Evolutionary conservation across 2,113 vertebrate species (phyloP), one percentile per base, ranked within the genome.

Genomic region (Fulica atra): DNA sequence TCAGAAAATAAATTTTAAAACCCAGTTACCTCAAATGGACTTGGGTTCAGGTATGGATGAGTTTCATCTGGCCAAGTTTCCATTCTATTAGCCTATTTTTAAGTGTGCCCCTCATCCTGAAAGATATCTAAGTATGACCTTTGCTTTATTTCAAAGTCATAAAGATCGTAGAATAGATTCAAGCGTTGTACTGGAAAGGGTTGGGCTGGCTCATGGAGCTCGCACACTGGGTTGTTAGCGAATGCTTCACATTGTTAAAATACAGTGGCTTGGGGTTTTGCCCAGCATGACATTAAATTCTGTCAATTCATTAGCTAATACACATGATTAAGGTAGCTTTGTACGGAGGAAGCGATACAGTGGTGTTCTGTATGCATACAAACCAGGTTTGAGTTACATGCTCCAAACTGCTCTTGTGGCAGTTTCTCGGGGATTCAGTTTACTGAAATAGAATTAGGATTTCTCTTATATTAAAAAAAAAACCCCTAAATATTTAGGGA

Each of bases 131-230:
- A 83, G 35, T 42, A 33, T 46, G 80, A 86, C 80, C 69, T 86
- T 81, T 84, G 77, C 44, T 91, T 87, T 69, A 59, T 81, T 92
- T 74, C 79, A 90, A 93, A 93, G 93, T 83, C 81, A 42, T 23
- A 48, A 18, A 11, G 31, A 46, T 7, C 36, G 15, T 8, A 38
- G 51, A 85, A 89, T 29, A 85, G 40, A 82, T 31, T 21, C 50
- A 76, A 89, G 31, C 17, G 24, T 40, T 46, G 25, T 20, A 11
- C 16, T 40, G 19, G 57, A 54, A 71, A 56, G 14, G 12, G 13
- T 29, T 36, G 65, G 53, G 6, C 19, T 36, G 4, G 5, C n/a
- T 72, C 16, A 18, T 25, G 56, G 4, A 33, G 16, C 20, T 16
- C 60, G 28, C 35, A 26, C 33, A 12, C 33, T 69, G 57, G 38